phyloP scores from a whole-genome alignment of 2,113 vertebrate species.

The Taxidea taxus region DNA sequence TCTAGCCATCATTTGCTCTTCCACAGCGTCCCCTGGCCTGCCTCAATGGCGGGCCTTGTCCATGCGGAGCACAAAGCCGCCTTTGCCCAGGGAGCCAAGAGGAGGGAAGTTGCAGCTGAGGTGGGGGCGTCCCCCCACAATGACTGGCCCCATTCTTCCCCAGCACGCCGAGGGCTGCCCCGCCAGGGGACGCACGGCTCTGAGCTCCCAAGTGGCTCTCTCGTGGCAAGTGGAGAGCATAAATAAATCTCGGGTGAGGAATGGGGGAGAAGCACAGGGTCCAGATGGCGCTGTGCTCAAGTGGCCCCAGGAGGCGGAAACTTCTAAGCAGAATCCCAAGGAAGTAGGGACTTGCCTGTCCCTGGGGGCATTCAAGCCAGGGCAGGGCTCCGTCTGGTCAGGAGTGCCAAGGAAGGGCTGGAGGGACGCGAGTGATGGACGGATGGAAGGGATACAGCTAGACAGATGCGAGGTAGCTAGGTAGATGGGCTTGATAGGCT shows the following conservation, averaged over 20 bases:
- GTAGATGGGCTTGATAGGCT: neutral
- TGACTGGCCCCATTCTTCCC: conserved; percentile 54
- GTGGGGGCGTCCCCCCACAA: neutral
- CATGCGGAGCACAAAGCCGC: conserved; percentile 38
- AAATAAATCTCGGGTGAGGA: conserved; percentile 28
- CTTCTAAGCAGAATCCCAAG: neutral
- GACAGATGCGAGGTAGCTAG: too few relatives aligned
- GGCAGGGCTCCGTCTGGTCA: neutral
- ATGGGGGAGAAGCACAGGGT: neutral
- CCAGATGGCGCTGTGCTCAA: neutral
- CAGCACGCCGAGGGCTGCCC: neutral
- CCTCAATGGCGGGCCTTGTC: conserved; percentile 65
- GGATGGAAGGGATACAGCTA: fast-evolving
- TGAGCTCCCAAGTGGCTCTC: neutral
- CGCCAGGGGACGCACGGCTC: neutral
- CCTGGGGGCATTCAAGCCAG: neutral
- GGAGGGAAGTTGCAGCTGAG: conserved; percentile 40
- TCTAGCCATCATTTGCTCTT: neutral
- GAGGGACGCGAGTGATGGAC: too few relatives aligned
- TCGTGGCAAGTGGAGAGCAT: neutral
- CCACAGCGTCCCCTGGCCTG: neutral
- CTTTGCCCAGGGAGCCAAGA: conserved; percentile 48
- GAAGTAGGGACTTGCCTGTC: neutral
- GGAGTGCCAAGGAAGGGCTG: neutral
- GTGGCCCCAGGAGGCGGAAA: neutral